phyloP scores from a whole-genome alignment of 2,113 vertebrate species.

The Pleuronectes platessa region DNA sequence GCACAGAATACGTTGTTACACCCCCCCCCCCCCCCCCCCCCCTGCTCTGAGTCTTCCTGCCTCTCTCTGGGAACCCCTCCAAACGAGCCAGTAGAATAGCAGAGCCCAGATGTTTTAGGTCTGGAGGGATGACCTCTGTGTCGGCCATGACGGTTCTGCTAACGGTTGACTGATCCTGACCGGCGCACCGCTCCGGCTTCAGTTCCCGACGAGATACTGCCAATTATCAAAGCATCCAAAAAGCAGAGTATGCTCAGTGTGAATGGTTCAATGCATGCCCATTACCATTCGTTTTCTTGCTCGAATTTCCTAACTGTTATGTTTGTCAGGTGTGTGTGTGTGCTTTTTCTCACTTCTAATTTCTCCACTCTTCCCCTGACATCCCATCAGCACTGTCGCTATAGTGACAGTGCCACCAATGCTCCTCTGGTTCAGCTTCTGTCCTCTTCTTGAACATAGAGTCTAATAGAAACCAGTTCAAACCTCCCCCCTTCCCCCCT shows the following conservation, averaged over 20 bases:
- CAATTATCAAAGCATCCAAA: conserved; percentile 42
- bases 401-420: conserved; percentile 51
- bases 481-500: no score
- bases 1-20: background rate
- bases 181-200: background rate
- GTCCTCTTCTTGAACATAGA: conserved; percentile 41
- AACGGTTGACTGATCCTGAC: conserved; percentile 36
- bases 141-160: conserved; percentile 14
- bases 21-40: no score
- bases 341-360: conserved; percentile 10
- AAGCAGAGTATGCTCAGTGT: background rate
- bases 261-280: conserved; percentile 11
- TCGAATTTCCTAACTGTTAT: conserved; percentile 7
- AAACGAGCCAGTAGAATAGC: background rate
- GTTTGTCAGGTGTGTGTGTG: background rate
- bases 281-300: conserved; percentile 23
- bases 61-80: conserved; percentile 20
- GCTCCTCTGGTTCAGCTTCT: conserved; percentile 43
- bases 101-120: conserved; percentile 23
- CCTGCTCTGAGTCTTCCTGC: background rate
- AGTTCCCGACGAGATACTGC: conserved; percentile 21
- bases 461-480: conserved; percentile 58
- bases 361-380: conserved; percentile 32
- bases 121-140: conserved; percentile 40
- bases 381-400: conserved; percentile 62